A percentile compares a stretch with the other conserved stretches of the same genome.
Conservation (phyloP, 2,797 vertebrate genomes). For the Sylvia borin region DNA sequence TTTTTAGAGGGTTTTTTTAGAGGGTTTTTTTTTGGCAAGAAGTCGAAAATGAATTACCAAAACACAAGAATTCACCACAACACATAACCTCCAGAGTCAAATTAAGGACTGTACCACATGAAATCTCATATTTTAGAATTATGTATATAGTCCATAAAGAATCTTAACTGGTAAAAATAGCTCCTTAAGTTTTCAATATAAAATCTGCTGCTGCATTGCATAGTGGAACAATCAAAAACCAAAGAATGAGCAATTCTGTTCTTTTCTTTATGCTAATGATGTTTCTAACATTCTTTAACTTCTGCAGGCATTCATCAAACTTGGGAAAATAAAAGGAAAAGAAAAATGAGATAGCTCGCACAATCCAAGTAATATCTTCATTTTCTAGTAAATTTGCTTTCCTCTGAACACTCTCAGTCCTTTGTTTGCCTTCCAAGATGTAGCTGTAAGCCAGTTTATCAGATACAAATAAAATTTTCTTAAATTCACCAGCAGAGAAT, state of each 20-base stretch:
- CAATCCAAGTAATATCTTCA: not conserved
- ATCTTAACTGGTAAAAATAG: not conserved
- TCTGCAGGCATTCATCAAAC: not conserved
- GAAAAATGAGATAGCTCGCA: not conserved
- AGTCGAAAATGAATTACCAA: not conserved
- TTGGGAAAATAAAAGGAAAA: not conserved
- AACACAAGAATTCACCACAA: not conserved
- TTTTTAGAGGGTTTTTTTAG: not conserved
- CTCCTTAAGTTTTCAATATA: not conserved
- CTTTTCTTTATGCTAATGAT: not conserved
- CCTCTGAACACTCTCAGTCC: not conserved
- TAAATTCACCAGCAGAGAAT: slow-evolving; percentile 23
- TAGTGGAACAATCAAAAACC: not conserved
- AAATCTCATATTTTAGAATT: not conserved
- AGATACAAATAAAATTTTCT: slow-evolving; percentile 5
- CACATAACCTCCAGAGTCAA: not conserved
- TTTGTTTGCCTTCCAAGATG: slow-evolving; percentile 3
- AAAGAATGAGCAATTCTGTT: not conserved
- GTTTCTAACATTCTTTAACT: not conserved
- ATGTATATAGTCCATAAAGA: not conserved
- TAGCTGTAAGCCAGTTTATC: not conserved
- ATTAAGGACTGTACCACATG: not conserved
- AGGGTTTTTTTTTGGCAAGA: not conserved
- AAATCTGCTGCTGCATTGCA: not conserved
- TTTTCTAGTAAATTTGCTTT: not conserved